Conservation (phyloP, 2,113 vertebrate species). For the Archilochus colubris region DNA sequence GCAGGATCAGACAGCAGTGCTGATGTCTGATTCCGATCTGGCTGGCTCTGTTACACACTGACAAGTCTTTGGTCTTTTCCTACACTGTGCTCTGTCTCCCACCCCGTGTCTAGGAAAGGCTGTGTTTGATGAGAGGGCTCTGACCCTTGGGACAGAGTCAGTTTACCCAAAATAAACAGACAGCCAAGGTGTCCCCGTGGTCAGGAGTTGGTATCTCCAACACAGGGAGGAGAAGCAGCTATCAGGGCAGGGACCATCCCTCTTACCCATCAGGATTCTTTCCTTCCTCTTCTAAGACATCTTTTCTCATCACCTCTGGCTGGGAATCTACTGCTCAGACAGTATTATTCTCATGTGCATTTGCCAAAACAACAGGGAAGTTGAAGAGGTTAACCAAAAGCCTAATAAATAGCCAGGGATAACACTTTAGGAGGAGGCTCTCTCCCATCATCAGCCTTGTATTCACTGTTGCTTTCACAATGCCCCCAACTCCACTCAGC, state of each 20-base stretch:
- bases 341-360: not conserved
- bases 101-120: not conserved
- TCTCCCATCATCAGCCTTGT: not conserved
- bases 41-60: not conserved
- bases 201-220: not conserved
- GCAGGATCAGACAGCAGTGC: not conserved
- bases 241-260: not conserved
- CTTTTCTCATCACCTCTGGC: not conserved
- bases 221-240: fast-evolving
- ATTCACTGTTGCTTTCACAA: not conserved
- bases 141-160: not conserved
- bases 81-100: not conserved
- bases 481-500: slow-evolving; percentile 18
- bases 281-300: not conserved
- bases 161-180: not conserved
- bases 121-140: not conserved
- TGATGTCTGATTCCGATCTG: not conserved
- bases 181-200: not conserved
- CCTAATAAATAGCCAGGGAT: not conserved
- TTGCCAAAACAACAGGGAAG: not conserved
- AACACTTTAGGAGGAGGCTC: not conserved
- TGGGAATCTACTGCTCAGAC: not conserved
- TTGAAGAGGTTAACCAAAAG: not conserved
- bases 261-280: not conserved
- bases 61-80: slow-evolving; percentile 9